Base-by-base conservation (phyloP, 2,888 invertebrate species). In the Aphodius sticticus region DNA sequence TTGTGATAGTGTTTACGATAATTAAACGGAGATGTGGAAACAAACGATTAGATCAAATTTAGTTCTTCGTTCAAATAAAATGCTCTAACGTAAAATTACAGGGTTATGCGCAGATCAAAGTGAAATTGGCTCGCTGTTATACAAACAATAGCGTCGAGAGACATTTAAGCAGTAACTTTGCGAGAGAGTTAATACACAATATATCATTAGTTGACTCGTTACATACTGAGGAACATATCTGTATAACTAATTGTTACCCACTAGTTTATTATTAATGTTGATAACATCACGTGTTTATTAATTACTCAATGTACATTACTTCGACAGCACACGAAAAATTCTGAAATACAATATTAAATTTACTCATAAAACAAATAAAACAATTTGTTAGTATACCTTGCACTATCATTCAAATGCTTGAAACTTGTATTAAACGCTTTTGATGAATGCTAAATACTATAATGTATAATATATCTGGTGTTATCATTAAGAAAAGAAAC, bases 401-500 rank as follows among this genome's bases (percentile, higher is more conserved):
- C 26, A 26, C 1, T 26, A 26, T 26, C 26, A 26, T 26, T 26
- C 2, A 26, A 53, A 53, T 53, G 53, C 53, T 53, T 53, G 1
- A 53, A 53, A 53, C 53, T 53, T 53, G 53, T 53, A 53, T 12
- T 53, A 5, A 38, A 53, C 53, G 53, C 12, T 26, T 26, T 26
- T 26, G 26, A 26, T 26, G 26, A 26, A 26, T 26, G 26, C 26
- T 26, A 26, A 3, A 26, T 26, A 26, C 26, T 53, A 53, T 53
- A 53, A 53, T 9, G 53, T 53, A 53, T 53, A 7, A 12, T 53
- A 71, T 71, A 71, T 71, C 35, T 35, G 71, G 70, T 71, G 16
- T 71, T 71, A 74, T 26, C 37, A 35, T 35, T 74, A 74, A 74
- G 74, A 74, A 5, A 16, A 37, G 2, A 26, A 26, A 26, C 26